phyloP scores from a whole-genome alignment of 2,888 invertebrate genomes.

The Thymelicus sylvestris region DNA sequence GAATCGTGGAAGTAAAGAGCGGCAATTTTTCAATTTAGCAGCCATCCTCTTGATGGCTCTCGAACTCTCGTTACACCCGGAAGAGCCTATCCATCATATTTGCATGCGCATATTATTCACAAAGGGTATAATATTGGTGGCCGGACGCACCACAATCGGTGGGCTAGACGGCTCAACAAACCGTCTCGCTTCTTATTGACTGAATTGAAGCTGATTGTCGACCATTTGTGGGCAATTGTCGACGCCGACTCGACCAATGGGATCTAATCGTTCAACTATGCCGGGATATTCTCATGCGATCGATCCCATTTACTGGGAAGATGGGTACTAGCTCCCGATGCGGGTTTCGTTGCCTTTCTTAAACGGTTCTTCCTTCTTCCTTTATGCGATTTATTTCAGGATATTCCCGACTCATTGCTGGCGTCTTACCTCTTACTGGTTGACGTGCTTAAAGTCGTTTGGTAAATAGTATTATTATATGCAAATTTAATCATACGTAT shows the following conservation, averaged over 20 bases:
- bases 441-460: too few relatives aligned
- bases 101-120: conserved; percentile 36
- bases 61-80: conserved; percentile 29
- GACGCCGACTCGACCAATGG: conserved; percentile 51
- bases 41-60: conserved; percentile 12
- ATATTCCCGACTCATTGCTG: background rate
- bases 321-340: conserved; percentile 56
- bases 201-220: conserved; percentile 79
- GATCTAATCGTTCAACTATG: conserved; percentile 63
- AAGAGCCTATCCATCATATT: conserved; percentile 37
- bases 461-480: too few relatives aligned
- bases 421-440: too few relatives aligned
- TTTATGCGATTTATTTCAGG: conserved; percentile 4
- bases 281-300: conserved; percentile 74
- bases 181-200: conserved; percentile 72
- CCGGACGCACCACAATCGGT: conserved; percentile 45
- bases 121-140: conserved; percentile 38
- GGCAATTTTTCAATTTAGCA: conserved; percentile 32
- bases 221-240: conserved; percentile 78
- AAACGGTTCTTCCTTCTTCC: conserved; percentile 29
- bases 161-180: conserved; percentile 47
- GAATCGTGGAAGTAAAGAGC: conserved; percentile 17
- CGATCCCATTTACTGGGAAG: conserved; percentile 69
- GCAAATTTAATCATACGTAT: too few relatives aligned
- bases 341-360: conserved; percentile 49